A percentile compares a stretch with the other conserved stretches of the same genome.
phyloP scores from a whole-genome alignment of 2,797 vertebrate genomes.

The Dendrocincla fuliginosa region DNA sequence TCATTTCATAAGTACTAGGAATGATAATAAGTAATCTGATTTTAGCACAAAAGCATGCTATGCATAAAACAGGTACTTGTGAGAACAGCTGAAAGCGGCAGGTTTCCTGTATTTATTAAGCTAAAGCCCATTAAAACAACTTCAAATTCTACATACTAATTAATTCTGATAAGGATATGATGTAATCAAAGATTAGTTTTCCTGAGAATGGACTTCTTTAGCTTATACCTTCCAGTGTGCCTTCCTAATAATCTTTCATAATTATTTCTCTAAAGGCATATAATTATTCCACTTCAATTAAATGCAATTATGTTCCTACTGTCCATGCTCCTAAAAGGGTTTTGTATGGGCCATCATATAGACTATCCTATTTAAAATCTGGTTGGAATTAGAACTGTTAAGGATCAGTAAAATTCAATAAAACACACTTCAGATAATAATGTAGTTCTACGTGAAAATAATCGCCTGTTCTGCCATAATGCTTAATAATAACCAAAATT shows the following conservation, averaged over 20 bases:
- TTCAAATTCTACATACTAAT: slow-evolving; percentile 7
- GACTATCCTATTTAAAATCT: not conserved
- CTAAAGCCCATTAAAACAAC: not conserved
- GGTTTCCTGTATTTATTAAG: slow-evolving; percentile 1
- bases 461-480: not conserved
- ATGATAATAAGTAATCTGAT: not conserved
- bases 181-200: slow-evolving; percentile 57
- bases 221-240: slow-evolving; percentile 30
- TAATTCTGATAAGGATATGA: not conserved
- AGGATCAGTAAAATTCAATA: not conserved
- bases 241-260: slow-evolving; percentile 39
- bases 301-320: slow-evolving; percentile 32
- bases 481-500: not conserved
- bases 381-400: not conserved
- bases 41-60: slow-evolving; percentile 1
- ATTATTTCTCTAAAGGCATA: not conserved
- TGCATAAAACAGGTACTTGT: not conserved
- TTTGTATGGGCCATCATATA: not conserved
- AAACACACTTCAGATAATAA: not conserved
- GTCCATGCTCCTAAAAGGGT: not conserved
- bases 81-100: not conserved
- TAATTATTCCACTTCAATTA: slow-evolving; percentile 46
- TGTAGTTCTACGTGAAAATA: not conserved
- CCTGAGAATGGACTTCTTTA: not conserved
- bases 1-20: not conserved